Conservation (phyloP, 2,888 invertebrate species). For the Agelastica alni region DNA sequence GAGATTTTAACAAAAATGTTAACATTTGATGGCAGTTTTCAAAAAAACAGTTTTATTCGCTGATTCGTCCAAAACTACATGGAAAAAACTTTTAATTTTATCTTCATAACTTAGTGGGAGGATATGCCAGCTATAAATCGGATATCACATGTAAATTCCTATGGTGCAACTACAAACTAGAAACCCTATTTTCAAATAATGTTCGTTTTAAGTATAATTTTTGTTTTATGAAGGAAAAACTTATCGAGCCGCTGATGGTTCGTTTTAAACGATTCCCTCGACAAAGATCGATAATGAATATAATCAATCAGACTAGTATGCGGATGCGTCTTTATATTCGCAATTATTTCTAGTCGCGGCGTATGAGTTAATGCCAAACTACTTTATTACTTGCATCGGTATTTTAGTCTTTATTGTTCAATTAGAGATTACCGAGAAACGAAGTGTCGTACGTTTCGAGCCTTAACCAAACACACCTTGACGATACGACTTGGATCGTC, state of each 20-base stretch:
- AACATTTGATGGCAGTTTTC: too few species aligned
- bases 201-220: too few species aligned
- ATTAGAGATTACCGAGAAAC: background rate
- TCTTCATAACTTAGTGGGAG: too few species aligned
- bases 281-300: background rate
- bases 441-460: background rate
- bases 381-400: background rate
- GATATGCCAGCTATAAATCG: too few species aligned
- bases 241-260: background rate
- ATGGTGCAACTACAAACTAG: too few species aligned
- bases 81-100: too few species aligned
- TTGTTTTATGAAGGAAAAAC: background rate
- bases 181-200: too few species aligned
- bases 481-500: too few species aligned
- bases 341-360: background rate
- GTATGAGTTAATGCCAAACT: background rate
- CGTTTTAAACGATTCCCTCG: background rate
- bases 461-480: constrained; percentile 3
- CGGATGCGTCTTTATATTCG: constrained; percentile 1
- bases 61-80: too few species aligned
- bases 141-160: too few species aligned
- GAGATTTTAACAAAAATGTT: too few species aligned
- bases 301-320: constrained; percentile 1
- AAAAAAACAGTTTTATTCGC: too few species aligned
- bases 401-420: background rate